These are phyloP conservation scores for Eristalis intricaria DNA, from an alignment of 2,888 invertebrate genomes.

Conservation along the genomic window DNA sequence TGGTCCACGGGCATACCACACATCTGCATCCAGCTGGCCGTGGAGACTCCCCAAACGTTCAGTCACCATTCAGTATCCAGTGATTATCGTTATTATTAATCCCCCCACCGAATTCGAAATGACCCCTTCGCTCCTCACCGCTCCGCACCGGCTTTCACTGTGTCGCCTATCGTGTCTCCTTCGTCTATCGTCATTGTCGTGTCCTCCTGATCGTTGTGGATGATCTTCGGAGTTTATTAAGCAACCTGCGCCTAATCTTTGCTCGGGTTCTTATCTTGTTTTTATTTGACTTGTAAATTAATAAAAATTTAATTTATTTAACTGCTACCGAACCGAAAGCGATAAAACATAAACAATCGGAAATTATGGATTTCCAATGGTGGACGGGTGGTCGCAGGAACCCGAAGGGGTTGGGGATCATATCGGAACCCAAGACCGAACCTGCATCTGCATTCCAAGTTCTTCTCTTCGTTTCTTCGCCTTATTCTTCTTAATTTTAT, in stretches of 20 bases:
- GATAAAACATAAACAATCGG: constrained; percentile 73
- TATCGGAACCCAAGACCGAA: neutral
- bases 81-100: constrained; percentile 65
- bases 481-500: constrained; percentile 55
- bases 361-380: constrained; percentile 68
- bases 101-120: constrained; percentile 65
- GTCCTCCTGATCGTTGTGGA: constrained; percentile 45
- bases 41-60: constrained; percentile 30
- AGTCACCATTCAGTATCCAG: constrained; percentile 55
- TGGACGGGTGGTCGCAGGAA: constrained; percentile 5
- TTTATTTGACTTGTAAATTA: constrained; percentile 79
- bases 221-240: constrained; percentile 61
- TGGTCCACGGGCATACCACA: constrained; percentile 10
- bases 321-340: constrained; percentile 77
- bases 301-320: constrained; percentile 78
- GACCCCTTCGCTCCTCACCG: neutral
- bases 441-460: constrained; percentile 34
- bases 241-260: constrained; percentile 63
- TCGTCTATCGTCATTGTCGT: neutral
- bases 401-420: neutral
- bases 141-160: neutral
- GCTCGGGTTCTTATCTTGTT: constrained; percentile 67
- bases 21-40: constrained; percentile 41
- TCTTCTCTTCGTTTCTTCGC: neutral
- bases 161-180: constrained; percentile 2